These are phyloP conservation scores for Nycticorax nycticorax DNA, from an alignment of 2,113 vertebrate genomes.

Conservation along the genomic window DNA sequence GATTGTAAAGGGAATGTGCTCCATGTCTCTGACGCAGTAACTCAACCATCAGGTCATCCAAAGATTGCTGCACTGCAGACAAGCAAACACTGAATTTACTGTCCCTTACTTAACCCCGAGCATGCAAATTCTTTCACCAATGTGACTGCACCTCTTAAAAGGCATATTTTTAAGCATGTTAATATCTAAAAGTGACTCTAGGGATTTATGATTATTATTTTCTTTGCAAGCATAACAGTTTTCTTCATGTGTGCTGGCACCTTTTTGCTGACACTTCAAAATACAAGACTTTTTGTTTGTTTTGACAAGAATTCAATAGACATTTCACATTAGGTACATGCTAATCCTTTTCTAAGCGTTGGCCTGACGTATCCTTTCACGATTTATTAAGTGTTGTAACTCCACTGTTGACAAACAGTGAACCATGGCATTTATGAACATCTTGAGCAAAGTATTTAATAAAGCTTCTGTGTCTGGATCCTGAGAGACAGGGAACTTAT, in stretches of 20 bases:
- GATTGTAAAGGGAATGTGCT: not conserved
- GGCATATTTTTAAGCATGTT: not conserved
- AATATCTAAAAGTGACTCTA: not conserved
- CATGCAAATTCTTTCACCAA: not conserved
- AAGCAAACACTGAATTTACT: not conserved
- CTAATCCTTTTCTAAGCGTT: not conserved
- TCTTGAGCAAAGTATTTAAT: not conserved
- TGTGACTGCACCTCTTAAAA: not conserved
- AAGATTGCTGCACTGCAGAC: fast-evolving
- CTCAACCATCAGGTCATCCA: not conserved
- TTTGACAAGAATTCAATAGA: not conserved
- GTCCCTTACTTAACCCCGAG: not conserved
- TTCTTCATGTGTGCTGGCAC: not conserved
- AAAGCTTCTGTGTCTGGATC: not conserved
- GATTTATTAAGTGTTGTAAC: not conserved
- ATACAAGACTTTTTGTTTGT: not conserved
- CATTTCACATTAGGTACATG: not conserved
- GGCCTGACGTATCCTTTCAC: not conserved
- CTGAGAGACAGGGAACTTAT: not conserved
- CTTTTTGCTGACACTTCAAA: not conserved
- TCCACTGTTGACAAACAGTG: not conserved
- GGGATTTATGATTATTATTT: not conserved
- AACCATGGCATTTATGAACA: not conserved
- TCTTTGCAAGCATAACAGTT: not conserved
- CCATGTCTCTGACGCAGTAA: not conserved